These are phyloP conservation scores for Megathymus violae DNA, from an alignment of 1,140 invertebrate genomes.

Conservation along the genomic window DNA sequence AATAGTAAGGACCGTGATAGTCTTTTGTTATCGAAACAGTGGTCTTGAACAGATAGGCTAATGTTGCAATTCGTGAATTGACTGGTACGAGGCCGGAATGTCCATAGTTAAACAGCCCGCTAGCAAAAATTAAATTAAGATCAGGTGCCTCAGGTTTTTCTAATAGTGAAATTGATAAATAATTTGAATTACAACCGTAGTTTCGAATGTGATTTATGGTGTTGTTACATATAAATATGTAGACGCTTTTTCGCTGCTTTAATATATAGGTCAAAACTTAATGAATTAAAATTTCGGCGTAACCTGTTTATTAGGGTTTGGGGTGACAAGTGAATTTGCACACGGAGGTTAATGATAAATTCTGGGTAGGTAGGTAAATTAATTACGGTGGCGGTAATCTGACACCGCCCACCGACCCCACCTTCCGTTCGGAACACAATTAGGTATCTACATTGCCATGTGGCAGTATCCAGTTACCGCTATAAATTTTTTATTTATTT, in stretches of 20 bases:
- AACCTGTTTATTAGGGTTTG: slow-evolving; percentile 23
- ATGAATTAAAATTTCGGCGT: slow-evolving; percentile 26
- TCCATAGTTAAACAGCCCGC: no score
- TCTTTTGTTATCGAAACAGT: no score
- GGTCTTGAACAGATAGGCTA: no score
- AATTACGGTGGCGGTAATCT: slow-evolving; percentile 58
- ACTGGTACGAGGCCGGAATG: no score
- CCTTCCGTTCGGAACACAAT: slow-evolving; percentile 42
- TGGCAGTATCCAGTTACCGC: slow-evolving; percentile 21
- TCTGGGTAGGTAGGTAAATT: slow-evolving; percentile 65
- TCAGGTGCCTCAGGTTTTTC: no score
- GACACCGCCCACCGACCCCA: slow-evolving; percentile 52
- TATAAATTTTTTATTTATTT: slow-evolving; percentile 9
- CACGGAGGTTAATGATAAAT: slow-evolving; percentile 47
- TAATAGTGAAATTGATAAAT: no score
- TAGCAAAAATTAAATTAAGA: no score
- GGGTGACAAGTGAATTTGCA: slow-evolving; percentile 30
- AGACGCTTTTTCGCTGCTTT: slow-evolving; percentile 2
- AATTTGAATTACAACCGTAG: no score
- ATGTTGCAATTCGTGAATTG: no score
- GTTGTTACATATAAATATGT: no score
- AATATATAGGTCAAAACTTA: slow-evolving; percentile 19
- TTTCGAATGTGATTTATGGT: no score
- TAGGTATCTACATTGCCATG: slow-evolving; percentile 14
- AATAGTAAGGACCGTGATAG: no score